Percentiles rank a stretch among this genome's conserved stretches.
These are phyloP conservation scores for Pyrochroa serraticornis DNA, from an alignment of 2,888 invertebrate genomes.

Conservation along the genomic window DNA sequence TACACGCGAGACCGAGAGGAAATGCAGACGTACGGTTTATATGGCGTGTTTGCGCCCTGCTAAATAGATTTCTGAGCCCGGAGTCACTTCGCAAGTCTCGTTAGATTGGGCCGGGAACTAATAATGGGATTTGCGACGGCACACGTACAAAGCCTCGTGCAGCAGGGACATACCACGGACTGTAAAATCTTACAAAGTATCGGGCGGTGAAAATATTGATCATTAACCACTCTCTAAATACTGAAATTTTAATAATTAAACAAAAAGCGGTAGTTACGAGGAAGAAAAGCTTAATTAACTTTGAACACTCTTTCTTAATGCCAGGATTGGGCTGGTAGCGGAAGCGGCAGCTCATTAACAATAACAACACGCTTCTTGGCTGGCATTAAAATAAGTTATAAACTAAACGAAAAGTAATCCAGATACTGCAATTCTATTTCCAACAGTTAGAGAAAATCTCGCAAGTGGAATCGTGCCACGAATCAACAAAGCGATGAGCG, in stretches of 20 bases:
- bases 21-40: slow-evolving; percentile 12
- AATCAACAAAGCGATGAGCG: slow-evolving; percentile 3
- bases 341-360: background rate
- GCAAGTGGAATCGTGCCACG: slow-evolving; percentile 13
- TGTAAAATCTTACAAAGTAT: background rate
- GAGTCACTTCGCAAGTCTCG: slow-evolving; percentile 14
- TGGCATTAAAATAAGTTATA: slow-evolving; percentile 5
- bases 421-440: slow-evolving; percentile 10
- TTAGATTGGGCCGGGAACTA: slow-evolving; percentile 7
- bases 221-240: too few relatives aligned
- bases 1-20: slow-evolving; percentile 5
- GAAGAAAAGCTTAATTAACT: too few relatives aligned
- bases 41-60: slow-evolving; percentile 8
- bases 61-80: slow-evolving; percentile 11
- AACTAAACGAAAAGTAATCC: slow-evolving; percentile 3
- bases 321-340: too few relatives aligned
- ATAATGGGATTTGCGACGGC: slow-evolving; percentile 12
- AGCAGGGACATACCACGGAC: background rate
- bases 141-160: slow-evolving; percentile 3
- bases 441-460: background rate
- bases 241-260: too few relatives aligned
- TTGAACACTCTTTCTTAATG: too few relatives aligned
- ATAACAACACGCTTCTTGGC: background rate
- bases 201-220: background rate
- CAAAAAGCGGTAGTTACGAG: too few relatives aligned